These are phyloP conservation scores for Linnaemya vulpina DNA, from an alignment of 2,888 invertebrate genomes.

Conservation along the genomic window DNA sequence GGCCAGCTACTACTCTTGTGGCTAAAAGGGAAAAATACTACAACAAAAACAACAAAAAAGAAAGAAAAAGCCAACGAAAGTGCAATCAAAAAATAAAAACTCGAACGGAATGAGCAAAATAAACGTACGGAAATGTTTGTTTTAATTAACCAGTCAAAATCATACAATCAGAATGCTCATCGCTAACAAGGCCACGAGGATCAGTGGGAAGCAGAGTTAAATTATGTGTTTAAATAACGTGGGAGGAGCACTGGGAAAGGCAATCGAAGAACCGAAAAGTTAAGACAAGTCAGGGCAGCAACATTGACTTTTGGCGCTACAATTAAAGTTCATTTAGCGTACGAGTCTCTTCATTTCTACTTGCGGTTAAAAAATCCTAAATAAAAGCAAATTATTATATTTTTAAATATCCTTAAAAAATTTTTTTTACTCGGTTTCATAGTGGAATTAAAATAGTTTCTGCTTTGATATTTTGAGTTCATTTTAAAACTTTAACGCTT, in stretches of 20 bases:
- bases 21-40: conserved; percentile 18
- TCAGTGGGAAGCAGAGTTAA: neutral
- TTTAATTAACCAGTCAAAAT: conserved; percentile 72
- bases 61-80: neutral
- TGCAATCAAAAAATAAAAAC: neutral
- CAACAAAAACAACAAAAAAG: too few species aligned
- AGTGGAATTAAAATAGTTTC: neutral
- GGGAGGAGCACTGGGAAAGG: neutral
- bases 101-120: neutral
- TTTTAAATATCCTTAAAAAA: neutral
- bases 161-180: conserved; percentile 55
- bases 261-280: neutral
- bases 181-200: conserved; percentile 32
- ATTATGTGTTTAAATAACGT: neutral
- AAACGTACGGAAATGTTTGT: conserved; percentile 65
- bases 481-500: too few species aligned
- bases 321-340: conserved; percentile 60
- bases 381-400: neutral
- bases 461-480: too few species aligned
- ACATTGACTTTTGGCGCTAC: conserved; percentile 29
- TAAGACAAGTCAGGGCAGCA: conserved; percentile 2
- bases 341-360: conserved; percentile 32
- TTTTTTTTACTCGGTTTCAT: neutral
- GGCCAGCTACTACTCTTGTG: conserved; percentile 7
- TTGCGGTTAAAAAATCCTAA: conserved; percentile 32